Evolutionary conservation across 2,797 vertebrate species (phyloP), one percentile per base, ranked within the genome.

Genomic region (Paguma larvata): DNA sequence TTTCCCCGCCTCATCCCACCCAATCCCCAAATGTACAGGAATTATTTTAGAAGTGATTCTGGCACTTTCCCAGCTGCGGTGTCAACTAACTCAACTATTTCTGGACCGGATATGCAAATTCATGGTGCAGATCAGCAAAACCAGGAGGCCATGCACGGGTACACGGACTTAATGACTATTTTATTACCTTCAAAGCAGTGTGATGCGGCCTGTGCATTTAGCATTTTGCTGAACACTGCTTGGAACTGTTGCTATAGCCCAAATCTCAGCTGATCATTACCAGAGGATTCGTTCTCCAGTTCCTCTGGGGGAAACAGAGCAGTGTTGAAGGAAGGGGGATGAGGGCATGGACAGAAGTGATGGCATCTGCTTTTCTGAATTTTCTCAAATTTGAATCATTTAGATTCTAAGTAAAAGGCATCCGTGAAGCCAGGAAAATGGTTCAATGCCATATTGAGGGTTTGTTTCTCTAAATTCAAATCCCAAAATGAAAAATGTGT

Each of bases 401-500:
- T 16, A 16, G n/a, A 44, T 72, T 78, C 82, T 63, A 41, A 48
- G n/a, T 6, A 46, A 70, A 79, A 94, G 30, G 10, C 6, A 62
- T 32, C 1, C 1, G 6, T 91, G n/a, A 83, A 95, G 11, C 9
- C 41, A 82, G 46, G 11, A 77, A 77, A 91, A 51, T 23, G 15
- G 86, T 72, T 90, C 48, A 44, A 8, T 19, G 62, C 6, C 34
- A 6, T 11, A 11, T 6, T n/a, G 21, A 89, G 23, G 48, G 4
- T 27, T 16, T 84, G 70, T 44, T 89, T 3, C 44, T 56, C 21
- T 68, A 48, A 77, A 93, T 56, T 80, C 56, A 93, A 62, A 84
- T 63, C 14, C 46, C 93, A 27, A 70, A 38, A 38, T 84, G 30
- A 12, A 51, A 23, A 70, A 23, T 44, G 23, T 4, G 27, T 56